Conservation (phyloP, 2,797 vertebrate species). For the Cynodonichthys magdalenae region DNA sequence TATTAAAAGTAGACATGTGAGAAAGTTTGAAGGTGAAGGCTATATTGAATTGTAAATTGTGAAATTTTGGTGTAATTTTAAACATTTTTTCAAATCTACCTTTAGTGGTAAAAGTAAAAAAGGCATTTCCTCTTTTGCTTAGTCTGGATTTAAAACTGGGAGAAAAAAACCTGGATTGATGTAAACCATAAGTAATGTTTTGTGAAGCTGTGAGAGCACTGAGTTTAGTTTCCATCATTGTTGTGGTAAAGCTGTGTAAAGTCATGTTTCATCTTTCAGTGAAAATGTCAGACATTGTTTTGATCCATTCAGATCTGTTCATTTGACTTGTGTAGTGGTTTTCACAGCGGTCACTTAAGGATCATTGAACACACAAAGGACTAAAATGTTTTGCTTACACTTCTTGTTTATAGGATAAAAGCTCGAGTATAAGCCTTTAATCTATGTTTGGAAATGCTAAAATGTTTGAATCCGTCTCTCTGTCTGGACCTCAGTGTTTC, state of each 20-base stretch:
- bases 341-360: slow-evolving; percentile 68
- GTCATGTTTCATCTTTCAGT: slow-evolving; percentile 66
- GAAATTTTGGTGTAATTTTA: background rate
- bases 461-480: slow-evolving; percentile 61
- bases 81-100: slow-evolving; percentile 36
- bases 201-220: slow-evolving; percentile 59
- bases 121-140: slow-evolving; percentile 60
- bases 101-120: slow-evolving; percentile 41
- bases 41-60: too few species aligned
- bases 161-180: slow-evolving; percentile 56
- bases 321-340: slow-evolving; percentile 62
- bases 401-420: slow-evolving; percentile 75
- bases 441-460: slow-evolving; percentile 73
- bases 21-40: too few species aligned
- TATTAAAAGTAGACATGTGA: too few species aligned
- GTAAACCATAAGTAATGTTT: slow-evolving; percentile 57
- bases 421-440: slow-evolving; percentile 67
- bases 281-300: slow-evolving; percentile 65
- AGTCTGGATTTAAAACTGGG: slow-evolving; percentile 59
- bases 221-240: slow-evolving; percentile 65
- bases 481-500: slow-evolving; percentile 61
- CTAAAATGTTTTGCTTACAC: slow-evolving; percentile 64
- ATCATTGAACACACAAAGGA: slow-evolving; percentile 66
- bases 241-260: slow-evolving; percentile 68
- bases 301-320: slow-evolving; percentile 64